Evolutionary conservation across 1,140 invertebrate genomes (phyloP).

Genomic region (Chlorops oryzae): DNA sequence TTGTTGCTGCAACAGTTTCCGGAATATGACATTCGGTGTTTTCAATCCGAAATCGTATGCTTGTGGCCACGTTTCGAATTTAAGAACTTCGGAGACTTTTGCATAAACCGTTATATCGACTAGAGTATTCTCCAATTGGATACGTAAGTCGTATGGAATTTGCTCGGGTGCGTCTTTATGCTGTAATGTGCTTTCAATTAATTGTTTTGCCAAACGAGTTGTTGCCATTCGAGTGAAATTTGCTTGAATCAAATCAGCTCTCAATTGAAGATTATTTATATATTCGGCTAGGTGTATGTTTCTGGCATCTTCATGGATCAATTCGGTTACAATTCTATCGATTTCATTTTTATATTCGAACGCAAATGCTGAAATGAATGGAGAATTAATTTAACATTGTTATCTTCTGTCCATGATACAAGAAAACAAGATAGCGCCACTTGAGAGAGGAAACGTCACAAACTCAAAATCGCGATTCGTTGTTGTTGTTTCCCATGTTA

Average conservation of each 20-base stretch:
- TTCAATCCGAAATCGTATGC: constrained; percentile 49
- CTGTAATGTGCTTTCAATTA: constrained; percentile 36
- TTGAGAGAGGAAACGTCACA: too few species aligned
- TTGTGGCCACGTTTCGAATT: constrained; percentile 49
- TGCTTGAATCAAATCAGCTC: constrained; percentile 41
- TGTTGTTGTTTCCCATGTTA: too few species aligned
- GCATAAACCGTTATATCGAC: constrained; percentile 52
- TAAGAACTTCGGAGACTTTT: constrained; percentile 41
- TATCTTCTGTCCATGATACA: too few species aligned
- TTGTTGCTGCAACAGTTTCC: constrained; percentile 47
- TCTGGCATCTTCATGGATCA: constrained; percentile 28
- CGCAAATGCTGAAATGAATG: too few species aligned
- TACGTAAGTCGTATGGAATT: constrained; percentile 32
- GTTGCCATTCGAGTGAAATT: constrained; percentile 40
- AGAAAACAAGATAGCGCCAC: too few species aligned
- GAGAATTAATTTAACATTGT: too few species aligned
- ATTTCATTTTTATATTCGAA: too few species aligned
- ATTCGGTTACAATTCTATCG: constrained; percentile 20
- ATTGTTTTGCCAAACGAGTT: constrained; percentile 31
- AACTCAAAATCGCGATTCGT: too few species aligned
- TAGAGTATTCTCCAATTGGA: constrained; percentile 40
- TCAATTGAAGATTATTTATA: constrained; percentile 32
- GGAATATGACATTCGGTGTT: constrained; percentile 49
- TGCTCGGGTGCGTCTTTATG: constrained; percentile 23
- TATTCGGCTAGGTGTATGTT: constrained; percentile 25